Percentiles rank a stretch among this genome's conserved stretches.
These are phyloP conservation scores for Heterochromis multidens DNA, from an alignment of 2,113 vertebrate species.

Conservation along the genomic window DNA sequence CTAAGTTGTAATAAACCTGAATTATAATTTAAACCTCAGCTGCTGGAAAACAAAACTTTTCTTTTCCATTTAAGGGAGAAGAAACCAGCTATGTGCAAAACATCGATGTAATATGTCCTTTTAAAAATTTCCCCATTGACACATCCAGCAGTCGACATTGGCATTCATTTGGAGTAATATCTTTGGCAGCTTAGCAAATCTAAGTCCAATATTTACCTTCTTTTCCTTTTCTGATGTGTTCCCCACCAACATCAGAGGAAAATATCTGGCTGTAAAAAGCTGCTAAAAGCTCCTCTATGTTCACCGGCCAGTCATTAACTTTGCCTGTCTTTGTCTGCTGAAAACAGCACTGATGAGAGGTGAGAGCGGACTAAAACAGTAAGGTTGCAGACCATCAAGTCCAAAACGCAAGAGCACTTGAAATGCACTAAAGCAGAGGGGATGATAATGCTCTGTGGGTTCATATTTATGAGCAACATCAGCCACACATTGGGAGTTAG, in stretches of 20 bases:
- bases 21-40: neutral
- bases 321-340: neutral
- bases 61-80: neutral
- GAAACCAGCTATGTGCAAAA: neutral
- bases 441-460: accelerated
- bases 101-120: neutral
- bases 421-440: neutral
- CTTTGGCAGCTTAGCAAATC: neutral
- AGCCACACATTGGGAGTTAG: neutral
- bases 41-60: neutral
- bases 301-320: neutral
- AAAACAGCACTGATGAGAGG: neutral
- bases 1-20: neutral
- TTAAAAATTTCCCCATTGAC: neutral
- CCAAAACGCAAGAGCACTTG: neutral
- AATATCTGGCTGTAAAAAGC: neutral
- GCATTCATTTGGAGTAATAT: neutral
- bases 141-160: neutral
- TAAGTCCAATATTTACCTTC: neutral
- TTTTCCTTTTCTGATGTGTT: neutral
- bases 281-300: neutral
- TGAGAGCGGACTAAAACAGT: neutral
- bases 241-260: neutral
- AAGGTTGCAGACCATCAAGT: accelerated
- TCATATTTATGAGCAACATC: neutral